Evolutionary conservation across 2,797 vertebrate genomes (phyloP).

Genomic region (Epinephelus coioides): DNA sequence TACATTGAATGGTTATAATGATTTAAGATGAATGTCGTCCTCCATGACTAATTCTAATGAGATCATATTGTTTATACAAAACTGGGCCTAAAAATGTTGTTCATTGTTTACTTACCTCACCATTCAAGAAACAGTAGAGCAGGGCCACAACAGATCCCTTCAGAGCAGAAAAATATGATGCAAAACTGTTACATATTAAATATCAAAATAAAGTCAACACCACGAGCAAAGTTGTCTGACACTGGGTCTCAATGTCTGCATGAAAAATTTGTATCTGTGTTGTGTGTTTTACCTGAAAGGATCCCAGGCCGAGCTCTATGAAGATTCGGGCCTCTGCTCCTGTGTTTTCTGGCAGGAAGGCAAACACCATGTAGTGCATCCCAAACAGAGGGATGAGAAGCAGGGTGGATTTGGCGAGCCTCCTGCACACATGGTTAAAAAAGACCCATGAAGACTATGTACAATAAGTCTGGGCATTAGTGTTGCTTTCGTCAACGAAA

Average conservation of each 20-base stretch:
- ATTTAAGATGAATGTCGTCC: no score
- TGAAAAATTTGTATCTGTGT: neutral
- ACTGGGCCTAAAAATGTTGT: neutral
- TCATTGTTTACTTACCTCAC: constrained; percentile 85
- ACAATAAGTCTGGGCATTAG: neutral
- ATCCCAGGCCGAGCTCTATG: constrained; percentile 94
- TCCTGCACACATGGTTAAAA: constrained; percentile 80
- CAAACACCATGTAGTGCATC: constrained; percentile 95
- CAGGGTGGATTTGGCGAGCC: constrained; percentile 95
- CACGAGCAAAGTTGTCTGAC: neutral
- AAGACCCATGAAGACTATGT: neutral
- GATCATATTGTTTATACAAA: neutral
- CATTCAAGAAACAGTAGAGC: constrained; percentile 92
- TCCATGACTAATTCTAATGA: neutral
- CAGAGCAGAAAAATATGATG: constrained; percentile 24
- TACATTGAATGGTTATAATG: no score
- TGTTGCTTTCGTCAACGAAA: no score
- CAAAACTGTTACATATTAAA: constrained; percentile 1
- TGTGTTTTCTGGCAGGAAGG: constrained; percentile 92
- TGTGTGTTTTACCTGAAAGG: constrained; percentile 91
- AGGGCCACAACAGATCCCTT: constrained; percentile 92
- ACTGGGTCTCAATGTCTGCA: neutral
- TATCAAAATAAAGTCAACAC: neutral
- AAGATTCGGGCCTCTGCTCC: constrained; percentile 89
- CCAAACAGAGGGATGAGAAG: constrained; percentile 97